phyloP scores from a whole-genome alignment of 2,113 vertebrate genomes.

The Nesoenas mayeri region DNA sequence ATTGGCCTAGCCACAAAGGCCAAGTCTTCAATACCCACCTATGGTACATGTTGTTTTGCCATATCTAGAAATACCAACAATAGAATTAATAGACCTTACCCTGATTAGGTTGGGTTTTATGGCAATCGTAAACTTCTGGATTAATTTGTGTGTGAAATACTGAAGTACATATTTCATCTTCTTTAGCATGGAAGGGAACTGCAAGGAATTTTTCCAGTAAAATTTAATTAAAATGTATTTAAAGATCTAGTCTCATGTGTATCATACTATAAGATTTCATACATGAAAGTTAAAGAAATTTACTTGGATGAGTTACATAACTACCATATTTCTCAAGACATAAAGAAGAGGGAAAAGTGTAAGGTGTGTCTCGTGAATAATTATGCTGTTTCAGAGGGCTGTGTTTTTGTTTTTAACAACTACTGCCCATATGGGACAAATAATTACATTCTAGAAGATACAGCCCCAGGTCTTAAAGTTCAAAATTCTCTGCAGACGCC shows the following conservation, averaged over 20 bases:
- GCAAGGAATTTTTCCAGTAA: neutral
- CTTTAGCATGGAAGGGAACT: conserved; percentile 60
- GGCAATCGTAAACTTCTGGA: conserved; percentile 66
- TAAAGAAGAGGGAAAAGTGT: neutral
- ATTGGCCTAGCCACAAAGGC: neutral
- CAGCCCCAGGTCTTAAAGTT: neutral
- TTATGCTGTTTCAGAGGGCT: neutral
- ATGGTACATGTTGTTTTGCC: neutral
- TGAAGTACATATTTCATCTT: conserved; percentile 58
- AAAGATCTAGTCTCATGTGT: neutral
- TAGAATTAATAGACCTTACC: conserved; percentile 44
- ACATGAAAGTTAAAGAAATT: neutral
- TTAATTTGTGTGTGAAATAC: conserved; percentile 82
- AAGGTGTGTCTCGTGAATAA: neutral
- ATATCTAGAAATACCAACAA: neutral
- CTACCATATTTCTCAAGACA: neutral
- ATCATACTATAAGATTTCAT: neutral
- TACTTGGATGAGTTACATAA: neutral
- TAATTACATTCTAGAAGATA: neutral
- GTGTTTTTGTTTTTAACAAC: neutral
- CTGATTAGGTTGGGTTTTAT: neutral
- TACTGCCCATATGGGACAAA: neutral
- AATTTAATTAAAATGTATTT: neutral
- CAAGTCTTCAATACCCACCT: neutral
- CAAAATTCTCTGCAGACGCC: neutral